Conservation (phyloP, 2,888 invertebrate genomes). For the Onchidella celtica region DNA sequence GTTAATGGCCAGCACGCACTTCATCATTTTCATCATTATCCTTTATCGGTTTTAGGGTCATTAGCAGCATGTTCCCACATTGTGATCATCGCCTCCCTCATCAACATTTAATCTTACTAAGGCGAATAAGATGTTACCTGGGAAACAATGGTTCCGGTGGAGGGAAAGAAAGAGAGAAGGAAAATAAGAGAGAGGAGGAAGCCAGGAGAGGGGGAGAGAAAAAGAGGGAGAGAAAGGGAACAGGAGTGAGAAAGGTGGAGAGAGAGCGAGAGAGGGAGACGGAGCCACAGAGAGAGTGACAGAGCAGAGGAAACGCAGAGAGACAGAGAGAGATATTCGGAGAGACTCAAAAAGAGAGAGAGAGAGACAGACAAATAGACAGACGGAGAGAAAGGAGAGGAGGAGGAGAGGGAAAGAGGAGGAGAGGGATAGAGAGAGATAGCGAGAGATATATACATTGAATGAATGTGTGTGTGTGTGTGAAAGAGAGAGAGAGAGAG, state of each 20-base stretch:
- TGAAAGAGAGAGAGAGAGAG: too few relatives aligned
- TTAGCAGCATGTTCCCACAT: too few relatives aligned
- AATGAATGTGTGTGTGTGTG: too few relatives aligned
- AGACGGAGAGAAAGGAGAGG: slow-evolving; percentile 20
- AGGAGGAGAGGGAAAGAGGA: not conserved
- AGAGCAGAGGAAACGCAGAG: not conserved
- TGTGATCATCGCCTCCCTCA: too few relatives aligned
- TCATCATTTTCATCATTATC: too few relatives aligned
- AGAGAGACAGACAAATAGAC: not conserved
- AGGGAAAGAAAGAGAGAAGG: not conserved
- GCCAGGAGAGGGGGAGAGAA: not conserved
- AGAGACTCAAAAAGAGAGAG: slow-evolving; percentile 19
- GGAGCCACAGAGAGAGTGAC: not conserved
- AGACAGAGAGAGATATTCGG: slow-evolving; percentile 11
- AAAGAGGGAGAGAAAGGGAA: not conserved
- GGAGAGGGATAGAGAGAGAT: not conserved
- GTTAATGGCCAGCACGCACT: too few relatives aligned
- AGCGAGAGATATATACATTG: too few relatives aligned
- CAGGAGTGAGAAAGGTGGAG: not conserved
- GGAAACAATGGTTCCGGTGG: not conserved
- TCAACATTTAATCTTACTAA: too few relatives aligned
- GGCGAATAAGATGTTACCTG: too few relatives aligned
- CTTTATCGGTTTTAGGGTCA: too few relatives aligned
- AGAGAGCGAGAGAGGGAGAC: not conserved
- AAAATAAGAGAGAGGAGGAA: too few relatives aligned